phyloP scores from a whole-genome alignment of 2,797 vertebrate genomes.

The Rhinatrema bivittatum region DNA sequence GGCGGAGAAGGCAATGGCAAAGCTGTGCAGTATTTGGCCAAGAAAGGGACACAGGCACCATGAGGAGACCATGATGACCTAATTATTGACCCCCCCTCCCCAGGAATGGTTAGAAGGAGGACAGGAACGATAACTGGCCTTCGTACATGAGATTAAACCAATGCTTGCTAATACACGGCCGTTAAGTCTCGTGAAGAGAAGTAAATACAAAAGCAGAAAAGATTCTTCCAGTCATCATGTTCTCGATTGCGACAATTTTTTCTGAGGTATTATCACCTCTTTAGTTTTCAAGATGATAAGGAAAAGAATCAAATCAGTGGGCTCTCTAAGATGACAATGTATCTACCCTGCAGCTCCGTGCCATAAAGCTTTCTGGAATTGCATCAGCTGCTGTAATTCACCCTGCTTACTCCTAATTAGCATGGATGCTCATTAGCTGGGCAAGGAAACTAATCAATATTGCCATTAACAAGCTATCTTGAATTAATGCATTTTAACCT shows the following conservation, averaged over 20 bases:
- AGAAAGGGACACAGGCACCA: neutral
- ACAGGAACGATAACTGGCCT: neutral
- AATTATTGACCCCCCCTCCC: neutral
- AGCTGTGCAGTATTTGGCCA: neutral
- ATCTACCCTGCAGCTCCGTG: neutral
- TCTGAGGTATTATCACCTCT: too few species aligned
- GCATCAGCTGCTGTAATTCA: constrained; percentile 10
- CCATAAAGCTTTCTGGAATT: neutral
- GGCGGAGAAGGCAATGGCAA: neutral
- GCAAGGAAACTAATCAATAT: constrained; percentile 57
- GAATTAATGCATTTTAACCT: constrained; percentile 48
- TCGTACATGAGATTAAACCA: neutral
- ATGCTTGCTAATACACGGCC: too few species aligned
- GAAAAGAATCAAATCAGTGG: too few species aligned
- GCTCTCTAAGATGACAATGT: neutral
- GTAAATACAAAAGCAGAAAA: too few species aligned
- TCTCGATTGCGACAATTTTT: too few species aligned
- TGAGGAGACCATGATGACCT: too few species aligned
- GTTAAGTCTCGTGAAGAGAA: too few species aligned
- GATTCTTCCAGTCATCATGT: too few species aligned
- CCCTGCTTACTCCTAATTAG: constrained; percentile 34
- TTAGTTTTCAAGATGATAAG: too few species aligned
- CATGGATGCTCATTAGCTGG: constrained; percentile 46
- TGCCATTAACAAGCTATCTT: constrained; percentile 47
- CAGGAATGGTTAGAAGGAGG: neutral